Evolutionary conservation across 2,888 invertebrate genomes (phyloP), one percentile per base, ranked within the genome.

Genomic region (Diaphora mendica): DNA sequence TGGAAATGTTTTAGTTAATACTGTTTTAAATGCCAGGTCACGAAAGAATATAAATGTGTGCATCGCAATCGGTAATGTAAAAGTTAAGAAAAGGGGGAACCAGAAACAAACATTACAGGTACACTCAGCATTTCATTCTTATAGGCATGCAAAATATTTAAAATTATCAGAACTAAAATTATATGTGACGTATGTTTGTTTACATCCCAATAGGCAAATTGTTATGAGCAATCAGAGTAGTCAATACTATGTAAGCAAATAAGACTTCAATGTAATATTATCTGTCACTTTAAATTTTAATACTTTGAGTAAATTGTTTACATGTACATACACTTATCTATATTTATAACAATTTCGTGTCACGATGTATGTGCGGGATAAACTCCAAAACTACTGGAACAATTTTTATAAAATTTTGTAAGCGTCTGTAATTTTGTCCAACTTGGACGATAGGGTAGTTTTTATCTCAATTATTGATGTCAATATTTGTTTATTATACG

Each of bases 1-100:
- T 81, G 82, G 82, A 77, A 83, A 83, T 79, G 79, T 81, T 70
- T 77, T 72, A 73, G 68, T 70, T 85, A 85, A 85, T 85, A 85
- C 84, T 85, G 86, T 76, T 76, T 79, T 78, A 80, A 81, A 85
- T 79, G 86, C 86, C 75, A 79, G 68, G 26, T 67, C 66, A 77
- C 73, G 64, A 73, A 69, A 66, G 0, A 74, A 48, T 70, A 30
- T 69, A 64, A 69, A 64, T 15, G 42, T 23, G n/a, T 76, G 73
- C 79, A 68, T 74, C 77, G 64, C 44, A 72, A 51, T n/a, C 59
- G 73, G 20, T 42, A 17, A 59, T 20, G 20, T 4, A 68, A 35
- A 68, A 55, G 20, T 35, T 13, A 39, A 55, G 15, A n/a, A 17
- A 39, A 33, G n/a, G n/a, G 33, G 51, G 2, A 68, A 68, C n/a